These are phyloP conservation scores for Tillus elongatus DNA, from an alignment of 2,888 invertebrate species.

Conservation along the genomic window DNA sequence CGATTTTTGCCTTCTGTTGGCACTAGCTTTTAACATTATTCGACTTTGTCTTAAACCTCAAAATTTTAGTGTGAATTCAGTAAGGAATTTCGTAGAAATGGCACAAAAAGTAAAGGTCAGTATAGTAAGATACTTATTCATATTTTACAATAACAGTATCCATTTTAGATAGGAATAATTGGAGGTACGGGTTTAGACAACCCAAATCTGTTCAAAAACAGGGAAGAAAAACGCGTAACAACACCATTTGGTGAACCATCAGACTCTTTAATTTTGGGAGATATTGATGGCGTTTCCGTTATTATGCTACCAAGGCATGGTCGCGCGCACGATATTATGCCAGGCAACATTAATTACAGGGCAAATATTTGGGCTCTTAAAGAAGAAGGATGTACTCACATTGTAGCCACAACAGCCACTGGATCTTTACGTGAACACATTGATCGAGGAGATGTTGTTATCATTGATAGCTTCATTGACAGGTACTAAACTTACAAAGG, in stretches of 20 bases:
- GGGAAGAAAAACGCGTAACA: slow-evolving; percentile 51
- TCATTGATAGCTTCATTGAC: slow-evolving; percentile 81
- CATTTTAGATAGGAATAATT: slow-evolving; percentile 84
- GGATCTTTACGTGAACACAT: slow-evolving; percentile 86
- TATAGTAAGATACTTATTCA: too few relatives aligned
- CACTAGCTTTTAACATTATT: too few relatives aligned
- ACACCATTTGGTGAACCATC: slow-evolving; percentile 78
- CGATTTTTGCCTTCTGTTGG: too few relatives aligned
- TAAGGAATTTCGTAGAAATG: too few relatives aligned
- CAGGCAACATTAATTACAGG: slow-evolving; percentile 85
- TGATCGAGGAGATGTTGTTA: slow-evolving; percentile 78
- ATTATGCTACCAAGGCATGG: slow-evolving; percentile 69
- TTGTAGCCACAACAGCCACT: slow-evolving; percentile 88
- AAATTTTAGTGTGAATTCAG: too few relatives aligned
- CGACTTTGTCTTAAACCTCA: too few relatives aligned
- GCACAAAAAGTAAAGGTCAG: too few relatives aligned
- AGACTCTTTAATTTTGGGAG: slow-evolving; percentile 62
- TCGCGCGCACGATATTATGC: slow-evolving; percentile 63
- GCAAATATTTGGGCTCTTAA: slow-evolving; percentile 95
- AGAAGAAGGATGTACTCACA: slow-evolving; percentile 77
- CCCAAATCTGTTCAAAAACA: slow-evolving; percentile 68
- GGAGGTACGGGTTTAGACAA: slow-evolving; percentile 95
- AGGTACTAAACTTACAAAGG: too few relatives aligned
- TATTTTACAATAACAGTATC: too few relatives aligned
- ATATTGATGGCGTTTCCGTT: slow-evolving; percentile 66